A percentile compares a stretch with the other conserved stretches of the same genome.
These are phyloP conservation scores for Cottus gobio DNA, from an alignment of 2,113 vertebrate species.

Conservation along the genomic window DNA sequence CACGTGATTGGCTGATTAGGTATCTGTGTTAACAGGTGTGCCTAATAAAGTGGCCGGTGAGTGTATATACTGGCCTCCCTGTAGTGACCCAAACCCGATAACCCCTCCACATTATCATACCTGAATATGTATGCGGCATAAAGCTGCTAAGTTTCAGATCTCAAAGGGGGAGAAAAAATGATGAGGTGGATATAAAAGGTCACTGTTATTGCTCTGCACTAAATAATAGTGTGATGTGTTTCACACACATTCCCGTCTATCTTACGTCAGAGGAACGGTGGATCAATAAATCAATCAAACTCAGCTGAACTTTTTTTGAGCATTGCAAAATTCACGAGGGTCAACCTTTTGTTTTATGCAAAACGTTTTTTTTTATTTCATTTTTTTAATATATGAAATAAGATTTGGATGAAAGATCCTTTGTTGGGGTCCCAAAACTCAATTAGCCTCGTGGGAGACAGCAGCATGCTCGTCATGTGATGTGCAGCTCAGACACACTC, in stretches of 20 bases:
- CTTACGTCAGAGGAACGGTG: background rate
- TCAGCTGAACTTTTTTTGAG: background rate
- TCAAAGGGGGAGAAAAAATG: slow-evolving; percentile 11
- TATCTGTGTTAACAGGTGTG: too few species aligned
- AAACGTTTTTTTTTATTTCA: slow-evolving; percentile 26
- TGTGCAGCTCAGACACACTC: slow-evolving; percentile 29
- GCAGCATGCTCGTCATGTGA: slow-evolving; percentile 18
- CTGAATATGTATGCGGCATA: slow-evolving; percentile 78
- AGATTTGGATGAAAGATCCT: slow-evolving; percentile 50
- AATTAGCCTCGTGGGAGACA: slow-evolving; percentile 63
- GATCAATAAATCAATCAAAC: slow-evolving; percentile 30
- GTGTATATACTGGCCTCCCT: slow-evolving; percentile 33
- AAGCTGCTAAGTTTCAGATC: slow-evolving; percentile 49
- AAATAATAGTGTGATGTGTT: slow-evolving; percentile 23
- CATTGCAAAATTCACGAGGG: background rate
- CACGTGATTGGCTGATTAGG: too few species aligned
- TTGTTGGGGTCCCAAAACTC: slow-evolving; percentile 59
- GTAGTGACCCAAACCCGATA: slow-evolving; percentile 51
- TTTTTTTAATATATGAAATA: slow-evolving; percentile 34
- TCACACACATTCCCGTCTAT: background rate
- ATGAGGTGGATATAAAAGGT: slow-evolving; percentile 45
- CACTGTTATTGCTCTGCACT: slow-evolving; percentile 10
- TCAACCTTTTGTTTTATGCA: slow-evolving; percentile 34
- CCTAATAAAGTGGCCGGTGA: too few species aligned
- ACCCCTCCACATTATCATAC: slow-evolving; percentile 70